Base-by-base conservation (phyloP, 2,888 invertebrate genomes). In the Girardia tigrina region DNA sequence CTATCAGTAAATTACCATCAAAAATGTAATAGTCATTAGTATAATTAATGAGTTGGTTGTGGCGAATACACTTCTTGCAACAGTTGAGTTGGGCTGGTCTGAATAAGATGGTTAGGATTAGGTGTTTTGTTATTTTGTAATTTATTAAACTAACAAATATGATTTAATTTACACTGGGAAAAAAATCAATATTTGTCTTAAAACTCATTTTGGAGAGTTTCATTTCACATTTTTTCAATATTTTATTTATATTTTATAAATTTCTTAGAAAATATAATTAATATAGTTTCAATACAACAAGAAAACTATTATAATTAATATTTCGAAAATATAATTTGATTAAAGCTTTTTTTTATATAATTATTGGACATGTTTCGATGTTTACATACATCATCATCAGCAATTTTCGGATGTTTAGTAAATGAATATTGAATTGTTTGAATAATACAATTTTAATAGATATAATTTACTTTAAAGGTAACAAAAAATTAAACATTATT, bases 11-110 rank as follows among this genome's bases (percentile, higher is more conserved):
- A 56, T 56, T 56, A 56, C n/a, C 56, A 56, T 56, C 56, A n/a
- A 56, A 56, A 56, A 56, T 56, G 56, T 56, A 56, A 56, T 16
- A 56, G 56, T 56, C 56, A 56, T 56, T 56, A 56, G 56, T 56
- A 56, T 56, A 56, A 56, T 56, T 56, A 56, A 56, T 56, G 56
- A 56, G 56, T 56, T 56, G 56, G 56, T 23, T 56, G 56, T 56
- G n/a, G n/a, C 23, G 8, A 56, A 56, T 56, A 23, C 23, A 56
- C 23, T 56, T 56, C 8, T n/a, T 56, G 56, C 56, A 20, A 23
- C 56, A 56, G 56, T 56, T 56, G n/a, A 8, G n/a, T 56, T 56
- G 56, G n/a, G 56, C 23, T 56, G 56, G 56, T 56, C 56, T 56
- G 23, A 56, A 56, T 56, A 56, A 56, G 56, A 56, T 56, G 56